Conservation (phyloP, 2,797 vertebrate species). For the Malacoraja senta region DNA sequence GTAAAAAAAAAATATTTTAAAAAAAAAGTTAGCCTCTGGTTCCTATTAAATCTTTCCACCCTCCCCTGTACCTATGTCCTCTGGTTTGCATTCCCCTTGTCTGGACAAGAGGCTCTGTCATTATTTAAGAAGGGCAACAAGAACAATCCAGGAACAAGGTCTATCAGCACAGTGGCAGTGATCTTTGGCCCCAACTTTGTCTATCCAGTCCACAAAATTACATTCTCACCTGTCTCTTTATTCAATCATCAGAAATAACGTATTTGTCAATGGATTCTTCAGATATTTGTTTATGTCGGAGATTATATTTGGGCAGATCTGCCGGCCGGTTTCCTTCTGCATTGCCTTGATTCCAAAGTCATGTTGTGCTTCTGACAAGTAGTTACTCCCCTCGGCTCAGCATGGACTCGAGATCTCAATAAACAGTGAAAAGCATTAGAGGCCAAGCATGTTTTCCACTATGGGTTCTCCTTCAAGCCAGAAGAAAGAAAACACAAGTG, state of each 20-base stretch:
- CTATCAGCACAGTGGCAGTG: conserved; percentile 12
- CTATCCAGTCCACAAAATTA: conserved; percentile 34
- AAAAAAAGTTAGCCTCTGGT: too few species aligned
- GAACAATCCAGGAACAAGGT: too few species aligned
- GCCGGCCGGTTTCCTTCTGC: conserved; percentile 50
- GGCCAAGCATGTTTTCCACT: conserved; percentile 29
- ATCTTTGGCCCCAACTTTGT: too few species aligned
- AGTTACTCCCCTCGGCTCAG: not conserved
- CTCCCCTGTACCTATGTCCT: too few species aligned
- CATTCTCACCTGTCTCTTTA: conserved; percentile 46
- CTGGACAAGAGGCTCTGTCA: too few species aligned
- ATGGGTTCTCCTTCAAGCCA: conserved; percentile 37
- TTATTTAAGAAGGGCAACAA: too few species aligned
- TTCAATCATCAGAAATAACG: conserved; percentile 56
- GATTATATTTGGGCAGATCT: conserved; percentile 51
- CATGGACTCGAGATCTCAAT: conserved; percentile 11
- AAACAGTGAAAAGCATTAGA: conserved; percentile 31
- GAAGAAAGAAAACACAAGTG: conserved; percentile 39
- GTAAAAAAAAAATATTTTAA: too few species aligned
- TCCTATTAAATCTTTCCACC: too few species aligned
- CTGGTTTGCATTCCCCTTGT: too few species aligned
- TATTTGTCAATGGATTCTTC: conserved; percentile 60
- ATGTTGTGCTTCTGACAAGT: conserved; percentile 33
- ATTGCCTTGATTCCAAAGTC: conserved; percentile 45
- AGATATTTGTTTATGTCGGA: conserved; percentile 56